Evolutionary conservation across 2,797 vertebrate genomes (phyloP).

Genomic region (Cirrhinus mrigala): DNA sequence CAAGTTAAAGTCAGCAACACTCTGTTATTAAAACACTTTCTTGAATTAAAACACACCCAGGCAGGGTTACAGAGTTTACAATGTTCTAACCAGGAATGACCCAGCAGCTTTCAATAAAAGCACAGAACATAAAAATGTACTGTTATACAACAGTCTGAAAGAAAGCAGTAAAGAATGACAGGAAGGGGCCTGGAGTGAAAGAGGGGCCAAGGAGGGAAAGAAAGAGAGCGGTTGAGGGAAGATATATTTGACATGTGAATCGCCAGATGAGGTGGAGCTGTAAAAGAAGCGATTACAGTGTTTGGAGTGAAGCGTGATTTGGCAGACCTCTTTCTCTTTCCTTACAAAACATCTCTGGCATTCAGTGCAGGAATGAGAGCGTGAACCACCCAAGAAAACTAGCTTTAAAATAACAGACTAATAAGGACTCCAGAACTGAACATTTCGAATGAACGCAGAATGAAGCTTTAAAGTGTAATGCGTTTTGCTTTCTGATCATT

Average conservation of each 20-base stretch:
- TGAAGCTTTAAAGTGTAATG: neutral
- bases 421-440: neutral
- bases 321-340: constrained; percentile 51
- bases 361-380: constrained; percentile 42
- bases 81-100: neutral
- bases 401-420: neutral
- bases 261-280: neutral
- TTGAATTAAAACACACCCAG: neutral
- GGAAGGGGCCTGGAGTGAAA: constrained; percentile 21
- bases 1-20: neutral
- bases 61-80: neutral
- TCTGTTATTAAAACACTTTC: neutral
- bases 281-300: constrained; percentile 35
- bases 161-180: constrained; percentile 21
- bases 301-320: constrained; percentile 58
- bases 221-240: neutral
- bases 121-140: neutral
- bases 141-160: neutral
- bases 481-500: too few relatives aligned
- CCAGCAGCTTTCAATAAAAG: constrained; percentile 5
- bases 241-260: constrained; percentile 12
- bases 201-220: neutral
- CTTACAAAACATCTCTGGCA: constrained; percentile 61
- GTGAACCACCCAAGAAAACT: neutral
- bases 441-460: neutral